Conservation (phyloP, 2,113 vertebrate species). For the Forbesichthys agassizii region DNA sequence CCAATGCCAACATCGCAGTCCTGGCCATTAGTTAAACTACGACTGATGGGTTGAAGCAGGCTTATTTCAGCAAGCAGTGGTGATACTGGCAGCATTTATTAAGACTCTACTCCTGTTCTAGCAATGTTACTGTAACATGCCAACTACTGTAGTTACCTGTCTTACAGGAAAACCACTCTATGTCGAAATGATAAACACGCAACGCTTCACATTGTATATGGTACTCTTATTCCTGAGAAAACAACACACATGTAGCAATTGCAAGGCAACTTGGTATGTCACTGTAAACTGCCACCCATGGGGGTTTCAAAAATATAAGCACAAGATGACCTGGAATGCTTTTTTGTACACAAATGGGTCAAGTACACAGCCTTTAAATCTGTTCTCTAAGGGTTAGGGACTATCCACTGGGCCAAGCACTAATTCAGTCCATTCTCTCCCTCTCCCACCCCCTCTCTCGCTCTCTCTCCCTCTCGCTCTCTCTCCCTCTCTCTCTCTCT, state of each 20-base stretch:
- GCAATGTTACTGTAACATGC: background rate
- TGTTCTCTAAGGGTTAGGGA: constrained; percentile 4
- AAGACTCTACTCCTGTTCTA: constrained; percentile 17
- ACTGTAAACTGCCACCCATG: too few species aligned
- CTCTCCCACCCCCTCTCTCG: background rate
- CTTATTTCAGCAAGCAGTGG: constrained; percentile 20
- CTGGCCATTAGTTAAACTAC: constrained; percentile 46
- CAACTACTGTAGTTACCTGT: background rate
- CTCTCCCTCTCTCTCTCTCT: background rate
- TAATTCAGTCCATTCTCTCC: constrained; percentile 5
- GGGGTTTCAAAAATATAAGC: background rate
- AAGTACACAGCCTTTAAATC: background rate
- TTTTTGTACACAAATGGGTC: background rate
- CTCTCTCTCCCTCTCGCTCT: background rate
- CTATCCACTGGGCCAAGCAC: background rate
- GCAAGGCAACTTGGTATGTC: too few species aligned
- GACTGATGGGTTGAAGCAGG: constrained; percentile 25
- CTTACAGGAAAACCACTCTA: background rate
- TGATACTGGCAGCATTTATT: constrained; percentile 21
- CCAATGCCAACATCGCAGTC: constrained; percentile 53
- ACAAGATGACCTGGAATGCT: background rate
- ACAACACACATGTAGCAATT: too few species aligned
- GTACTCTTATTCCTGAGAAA: too few species aligned
- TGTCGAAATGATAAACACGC: too few species aligned
- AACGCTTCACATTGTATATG: too few species aligned